Conservation (phyloP, 2,888 invertebrate species). For the Epistrophe grossulariae region DNA sequence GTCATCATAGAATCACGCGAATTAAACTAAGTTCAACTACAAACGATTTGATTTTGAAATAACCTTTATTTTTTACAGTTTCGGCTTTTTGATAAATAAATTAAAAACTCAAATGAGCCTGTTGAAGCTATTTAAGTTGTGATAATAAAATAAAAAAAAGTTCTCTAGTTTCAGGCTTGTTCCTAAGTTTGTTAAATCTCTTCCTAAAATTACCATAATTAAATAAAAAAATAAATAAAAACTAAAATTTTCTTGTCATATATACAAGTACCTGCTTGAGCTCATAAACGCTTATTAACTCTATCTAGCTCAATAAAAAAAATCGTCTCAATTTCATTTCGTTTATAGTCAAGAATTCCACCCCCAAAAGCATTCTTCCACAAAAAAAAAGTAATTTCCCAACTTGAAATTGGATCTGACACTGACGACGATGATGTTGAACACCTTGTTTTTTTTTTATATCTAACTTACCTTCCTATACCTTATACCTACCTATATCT, state of each 20-base stretch:
- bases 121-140: too few relatives aligned
- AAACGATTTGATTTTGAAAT: too few relatives aligned
- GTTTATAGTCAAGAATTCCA: constrained; percentile 21
- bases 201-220: constrained; percentile 22
- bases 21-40: too few relatives aligned
- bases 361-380: constrained; percentile 47
- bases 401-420: constrained; percentile 73
- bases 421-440: constrained; percentile 66
- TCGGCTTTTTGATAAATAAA: too few relatives aligned
- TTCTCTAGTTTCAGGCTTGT: too few relatives aligned
- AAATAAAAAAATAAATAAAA: constrained; percentile 8
- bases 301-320: constrained; percentile 40
- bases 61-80: too few relatives aligned
- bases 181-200: too few relatives aligned
- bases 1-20: too few relatives aligned
- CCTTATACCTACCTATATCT: constrained; percentile 34
- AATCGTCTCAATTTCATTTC: constrained; percentile 61
- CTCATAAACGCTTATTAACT: constrained; percentile 70
- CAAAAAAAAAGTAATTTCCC: constrained; percentile 70
- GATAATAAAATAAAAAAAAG: too few relatives aligned
- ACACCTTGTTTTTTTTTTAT: constrained; percentile 45
- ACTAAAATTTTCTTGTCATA: constrained; percentile 53
- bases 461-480: constrained; percentile 9
- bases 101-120: too few relatives aligned
- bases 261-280: constrained; percentile 35